These are phyloP conservation scores for Chaetoderma sp. DNA, from an alignment of 2,888 invertebrate genomes.

Conservation along the genomic window DNA sequence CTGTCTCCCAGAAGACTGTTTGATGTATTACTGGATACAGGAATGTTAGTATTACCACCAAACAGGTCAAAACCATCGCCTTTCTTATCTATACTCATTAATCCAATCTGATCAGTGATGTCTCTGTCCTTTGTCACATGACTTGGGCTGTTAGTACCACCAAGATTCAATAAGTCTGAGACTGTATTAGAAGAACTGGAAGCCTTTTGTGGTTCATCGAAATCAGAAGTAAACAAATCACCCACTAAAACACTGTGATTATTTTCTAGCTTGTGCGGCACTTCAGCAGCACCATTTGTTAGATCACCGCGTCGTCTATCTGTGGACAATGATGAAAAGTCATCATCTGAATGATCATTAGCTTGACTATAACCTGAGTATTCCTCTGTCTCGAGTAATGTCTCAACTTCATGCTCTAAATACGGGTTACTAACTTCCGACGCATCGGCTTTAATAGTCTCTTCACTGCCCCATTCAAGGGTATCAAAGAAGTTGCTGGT, in stretches of 20 bases:
- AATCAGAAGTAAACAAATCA: not conserved
- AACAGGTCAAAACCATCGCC: slow-evolving; percentile 54
- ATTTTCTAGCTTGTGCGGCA: not conserved
- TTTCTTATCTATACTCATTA: slow-evolving; percentile 45
- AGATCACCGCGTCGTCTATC: slow-evolving; percentile 28
- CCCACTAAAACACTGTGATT: not conserved
- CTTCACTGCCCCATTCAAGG: slow-evolving; percentile 37
- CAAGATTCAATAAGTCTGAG: slow-evolving; percentile 53
- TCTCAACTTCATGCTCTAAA: not conserved
- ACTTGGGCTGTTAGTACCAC: slow-evolving; percentile 12
- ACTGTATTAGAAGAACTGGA: slow-evolving; percentile 9
- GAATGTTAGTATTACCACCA: slow-evolving; percentile 25
- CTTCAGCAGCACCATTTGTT: slow-evolving; percentile 3
- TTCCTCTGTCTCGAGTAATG: not conserved
- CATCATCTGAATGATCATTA: slow-evolving; percentile 42
- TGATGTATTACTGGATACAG: not conserved
- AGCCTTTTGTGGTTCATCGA: not conserved
- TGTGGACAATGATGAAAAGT: slow-evolving; percentile 48
- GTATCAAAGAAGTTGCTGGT: slow-evolving; percentile 39
- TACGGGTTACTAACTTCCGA: not conserved
- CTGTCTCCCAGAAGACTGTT: slow-evolving; percentile 29
- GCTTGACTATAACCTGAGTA: not conserved
- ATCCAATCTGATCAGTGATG: slow-evolving; percentile 40
- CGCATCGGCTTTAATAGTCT: not conserved
- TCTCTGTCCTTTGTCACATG: slow-evolving; percentile 17